A percentile compares a stretch with the other conserved stretches of the same genome.
These are phyloP conservation scores for Dromas ardeola DNA, from an alignment of 2,113 vertebrate genomes.

Conservation along the genomic window DNA sequence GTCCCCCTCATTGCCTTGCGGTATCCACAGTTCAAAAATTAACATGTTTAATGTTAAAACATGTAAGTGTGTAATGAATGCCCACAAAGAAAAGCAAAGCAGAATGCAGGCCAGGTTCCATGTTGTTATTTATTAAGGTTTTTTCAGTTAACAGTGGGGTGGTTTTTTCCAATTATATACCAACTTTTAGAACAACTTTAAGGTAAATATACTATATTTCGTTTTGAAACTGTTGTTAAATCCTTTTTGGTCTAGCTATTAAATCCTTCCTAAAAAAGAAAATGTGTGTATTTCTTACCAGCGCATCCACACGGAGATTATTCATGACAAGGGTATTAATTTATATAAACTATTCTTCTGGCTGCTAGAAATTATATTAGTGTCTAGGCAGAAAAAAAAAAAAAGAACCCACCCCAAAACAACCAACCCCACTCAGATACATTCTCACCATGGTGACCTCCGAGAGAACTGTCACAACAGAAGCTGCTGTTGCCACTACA, in stretches of 20 bases:
- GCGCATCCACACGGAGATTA: neutral
- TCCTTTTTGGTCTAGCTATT: neutral
- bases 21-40: neutral
- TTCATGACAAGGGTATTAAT: conserved; percentile 5
- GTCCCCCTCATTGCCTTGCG: neutral
- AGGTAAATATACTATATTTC: neutral
- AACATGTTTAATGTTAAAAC: neutral
- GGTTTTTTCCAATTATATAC: neutral
- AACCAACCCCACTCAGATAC: neutral
- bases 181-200: neutral
- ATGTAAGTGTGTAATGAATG: neutral
- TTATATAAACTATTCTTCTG: conserved; percentile 23
- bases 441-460: conserved; percentile 66
- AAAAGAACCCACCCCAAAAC: neutral
- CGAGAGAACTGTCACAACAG: conserved; percentile 59
- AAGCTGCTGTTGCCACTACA: conserved; percentile 64
- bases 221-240: neutral
- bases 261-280: neutral
- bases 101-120: neutral
- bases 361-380: conserved; percentile 27
- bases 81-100: neutral
- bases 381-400: neutral
- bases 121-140: neutral
- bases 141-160: neutral
- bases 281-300: neutral